Conservation (phyloP, 1,140 invertebrate genomes). For the Centruroides sculpturatus region DNA sequence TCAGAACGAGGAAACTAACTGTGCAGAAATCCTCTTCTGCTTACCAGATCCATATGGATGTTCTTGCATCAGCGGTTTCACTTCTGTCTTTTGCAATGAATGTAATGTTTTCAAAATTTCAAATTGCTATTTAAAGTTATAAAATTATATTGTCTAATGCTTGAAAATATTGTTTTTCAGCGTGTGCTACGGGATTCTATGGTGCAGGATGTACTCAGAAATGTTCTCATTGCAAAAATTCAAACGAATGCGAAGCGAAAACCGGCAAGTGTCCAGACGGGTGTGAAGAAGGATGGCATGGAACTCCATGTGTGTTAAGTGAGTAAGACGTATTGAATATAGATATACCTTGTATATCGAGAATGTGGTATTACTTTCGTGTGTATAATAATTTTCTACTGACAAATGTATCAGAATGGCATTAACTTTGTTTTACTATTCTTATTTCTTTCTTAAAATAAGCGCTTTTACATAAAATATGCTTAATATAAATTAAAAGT, state of each 20-base stretch:
- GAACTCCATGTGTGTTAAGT: not conserved
- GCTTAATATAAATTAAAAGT: too few relatives aligned
- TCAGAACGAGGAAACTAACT: not conserved
- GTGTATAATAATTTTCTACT: too few relatives aligned
- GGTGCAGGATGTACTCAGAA: conserved; percentile 10
- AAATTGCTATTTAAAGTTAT: not conserved
- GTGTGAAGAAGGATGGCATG: conserved; percentile 3
- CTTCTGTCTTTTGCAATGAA: conserved; percentile 1
- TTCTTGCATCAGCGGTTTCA: conserved; percentile 11
- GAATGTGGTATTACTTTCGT: too few relatives aligned
- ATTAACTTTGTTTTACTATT: too few relatives aligned
- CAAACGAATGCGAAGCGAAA: not conserved
- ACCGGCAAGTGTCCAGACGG: not conserved
- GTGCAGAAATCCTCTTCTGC: conserved; percentile 7
- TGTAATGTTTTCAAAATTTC: not conserved
- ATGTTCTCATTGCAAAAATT: not conserved
- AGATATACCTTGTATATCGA: too few relatives aligned
- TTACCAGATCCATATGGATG: conserved; percentile 14
- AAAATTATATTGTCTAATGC: not conserved
- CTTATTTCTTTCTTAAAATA: too few relatives aligned
- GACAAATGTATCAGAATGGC: too few relatives aligned
- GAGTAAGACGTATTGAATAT: not conserved
- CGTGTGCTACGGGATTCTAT: not conserved
- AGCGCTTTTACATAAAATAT: too few relatives aligned
- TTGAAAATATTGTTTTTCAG: not conserved